Conservation (phyloP, 1,140 invertebrate species). For the Luehdorfia chinensis region DNA sequence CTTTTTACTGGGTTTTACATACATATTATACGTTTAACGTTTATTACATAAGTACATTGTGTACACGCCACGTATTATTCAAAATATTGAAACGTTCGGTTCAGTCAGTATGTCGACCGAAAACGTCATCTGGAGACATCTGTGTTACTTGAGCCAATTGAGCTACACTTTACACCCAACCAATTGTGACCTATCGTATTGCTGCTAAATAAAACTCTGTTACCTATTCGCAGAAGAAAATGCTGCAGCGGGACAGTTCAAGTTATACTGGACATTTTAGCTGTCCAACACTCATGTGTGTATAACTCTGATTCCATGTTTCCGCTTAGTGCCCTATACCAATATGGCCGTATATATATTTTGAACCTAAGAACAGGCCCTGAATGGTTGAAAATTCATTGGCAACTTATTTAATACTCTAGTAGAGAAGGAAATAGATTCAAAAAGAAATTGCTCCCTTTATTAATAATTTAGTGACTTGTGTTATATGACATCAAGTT, state of each 20-base stretch:
- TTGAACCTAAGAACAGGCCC: slow-evolving; percentile 26
- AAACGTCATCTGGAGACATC: slow-evolving; percentile 45
- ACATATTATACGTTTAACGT: no score
- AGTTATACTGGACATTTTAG: slow-evolving; percentile 47
- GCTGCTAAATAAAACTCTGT: slow-evolving; percentile 27
- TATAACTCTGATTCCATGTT: slow-evolving; percentile 66
- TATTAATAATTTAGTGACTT: slow-evolving; percentile 13
- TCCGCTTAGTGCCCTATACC: slow-evolving; percentile 63
- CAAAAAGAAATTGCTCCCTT: slow-evolving; percentile 35
- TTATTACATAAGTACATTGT: no score
- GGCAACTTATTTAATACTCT: slow-evolving; percentile 7
- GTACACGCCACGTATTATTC: no score
- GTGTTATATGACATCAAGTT: no score
- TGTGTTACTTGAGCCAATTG: slow-evolving; percentile 68
- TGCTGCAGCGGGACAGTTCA: slow-evolving; percentile 32
- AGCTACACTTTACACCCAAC: slow-evolving; percentile 42
- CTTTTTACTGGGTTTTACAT: no score
- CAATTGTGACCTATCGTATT: slow-evolving; percentile 40
- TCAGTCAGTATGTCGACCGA: slow-evolving; percentile 32
- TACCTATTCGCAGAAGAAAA: slow-evolving; percentile 30
- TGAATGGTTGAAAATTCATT: slow-evolving; percentile 27
- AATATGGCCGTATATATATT: slow-evolving; percentile 26
- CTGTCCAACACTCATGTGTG: slow-evolving; percentile 49
- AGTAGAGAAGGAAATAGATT: slow-evolving; percentile 33
- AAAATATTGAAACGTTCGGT: no score